Evolutionary conservation across 2,797 vertebrate genomes (phyloP), one percentile per base, ranked within the genome.

Genomic region (Hemibagrus guttatus): DNA sequence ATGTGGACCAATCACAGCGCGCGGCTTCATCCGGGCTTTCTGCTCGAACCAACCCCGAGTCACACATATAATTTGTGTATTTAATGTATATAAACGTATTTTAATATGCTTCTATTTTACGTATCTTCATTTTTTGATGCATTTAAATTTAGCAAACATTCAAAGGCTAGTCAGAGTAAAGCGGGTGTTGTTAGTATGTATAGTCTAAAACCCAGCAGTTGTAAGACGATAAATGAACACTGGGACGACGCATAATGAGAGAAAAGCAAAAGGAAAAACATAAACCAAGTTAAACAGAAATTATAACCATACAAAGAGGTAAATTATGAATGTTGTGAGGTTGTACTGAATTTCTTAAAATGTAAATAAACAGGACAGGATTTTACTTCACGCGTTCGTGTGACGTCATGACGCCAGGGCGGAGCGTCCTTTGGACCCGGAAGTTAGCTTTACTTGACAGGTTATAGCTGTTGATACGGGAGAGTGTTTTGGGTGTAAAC

Each of bases 351-450:
- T n/a, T 17, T 35, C 16, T 1, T 9, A 7, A 39, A 1, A 9
- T 6, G 35, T 1, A 23, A 21, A 39, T 12, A 11, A 9, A 21
- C 8, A 1, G 8, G 7, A 49, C 2, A 26, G 39, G 39, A 23
- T 2, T n/a, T 7, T 1, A 31, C 52, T 56, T 78, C 74, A n/a
- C n/a, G n/a, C 28, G 28, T 35, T 19, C 3, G 17, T 4, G 28
- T 58, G 54, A 39, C 76, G 52, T 39, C 1, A 58, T 39, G 52
- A 61, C 76, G 52, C 59, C 21, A 16, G 0, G 31, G 5, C 76
- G 19, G 19, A 14, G 31, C 56, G 31, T 19, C 31, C 76, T 80
- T 80, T 23, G 76, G 31, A 80, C 76, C 56, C 76, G 76, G 76
- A 80, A 80, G 76, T 80, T 14, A 14, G 74, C 26, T 54, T 7